Percentiles rank a stretch among this genome's conserved stretches.
phyloP scores from a whole-genome alignment of 1,140 invertebrate species.

The Procambarus clarkii region DNA sequence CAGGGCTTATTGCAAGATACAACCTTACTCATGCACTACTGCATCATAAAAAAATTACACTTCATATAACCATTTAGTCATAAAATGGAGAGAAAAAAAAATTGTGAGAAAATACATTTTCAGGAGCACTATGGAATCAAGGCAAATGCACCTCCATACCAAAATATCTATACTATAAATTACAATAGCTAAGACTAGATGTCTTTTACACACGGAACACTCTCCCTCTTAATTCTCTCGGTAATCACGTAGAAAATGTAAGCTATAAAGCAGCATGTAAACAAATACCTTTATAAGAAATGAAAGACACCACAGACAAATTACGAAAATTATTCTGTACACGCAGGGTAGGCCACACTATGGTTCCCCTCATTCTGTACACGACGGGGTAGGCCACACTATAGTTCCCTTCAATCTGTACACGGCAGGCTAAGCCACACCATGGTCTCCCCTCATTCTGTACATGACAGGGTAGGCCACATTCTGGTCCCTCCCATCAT shows the following conservation, averaged over 20 bases:
- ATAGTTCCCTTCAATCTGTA: too few relatives aligned
- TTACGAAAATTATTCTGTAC: conserved; percentile 67
- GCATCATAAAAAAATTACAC: conserved; percentile 47
- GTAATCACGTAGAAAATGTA: conserved; percentile 48
- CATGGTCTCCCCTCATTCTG: too few relatives aligned
- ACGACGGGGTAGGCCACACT: too few relatives aligned
- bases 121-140: conserved; percentile 68
- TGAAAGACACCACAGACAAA: conserved; percentile 65
- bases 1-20: conserved; percentile 26
- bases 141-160: conserved; percentile 64
- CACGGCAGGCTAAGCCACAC: too few relatives aligned
- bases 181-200: conserved; percentile 65
- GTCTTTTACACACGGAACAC: conserved; percentile 49
- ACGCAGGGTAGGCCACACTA: conserved; percentile 7
- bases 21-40: conserved; percentile 44
- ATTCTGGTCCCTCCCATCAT: too few relatives aligned
- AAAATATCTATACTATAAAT: conserved; percentile 59
- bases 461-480: too few relatives aligned
- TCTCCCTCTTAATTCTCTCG: conserved; percentile 19
- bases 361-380: too few relatives aligned
- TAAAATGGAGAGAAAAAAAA: conserved; percentile 33
- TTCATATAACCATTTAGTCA: conserved; percentile 28
- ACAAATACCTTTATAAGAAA: conserved; percentile 58
- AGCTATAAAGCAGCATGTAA: conserved; percentile 63
- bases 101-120: conserved; percentile 63